These are phyloP conservation scores for Miltochrista miniata DNA, from an alignment of 2,888 invertebrate genomes.

Conservation along the genomic window DNA sequence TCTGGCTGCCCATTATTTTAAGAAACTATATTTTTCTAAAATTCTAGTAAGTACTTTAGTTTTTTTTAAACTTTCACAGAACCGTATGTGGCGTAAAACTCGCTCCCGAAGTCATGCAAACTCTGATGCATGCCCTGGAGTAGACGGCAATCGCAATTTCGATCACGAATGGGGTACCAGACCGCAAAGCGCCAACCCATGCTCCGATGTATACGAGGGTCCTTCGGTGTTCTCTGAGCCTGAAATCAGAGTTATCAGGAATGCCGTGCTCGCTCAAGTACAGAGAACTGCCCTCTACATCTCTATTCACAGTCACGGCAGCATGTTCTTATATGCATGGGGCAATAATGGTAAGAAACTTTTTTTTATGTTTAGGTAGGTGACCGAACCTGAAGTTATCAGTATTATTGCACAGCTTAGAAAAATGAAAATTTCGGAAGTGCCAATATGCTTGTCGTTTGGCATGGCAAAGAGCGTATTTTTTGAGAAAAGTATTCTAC, in stretches of 20 bases:
- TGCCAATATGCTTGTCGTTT: too few relatives aligned
- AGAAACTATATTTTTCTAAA: too few relatives aligned
- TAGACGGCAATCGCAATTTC: constrained; percentile 91
- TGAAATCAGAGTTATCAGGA: constrained; percentile 85
- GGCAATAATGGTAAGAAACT: constrained; percentile 80
- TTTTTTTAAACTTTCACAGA: constrained; percentile 58
- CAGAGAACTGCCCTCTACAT: constrained; percentile 85
- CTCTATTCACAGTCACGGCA: constrained; percentile 90
- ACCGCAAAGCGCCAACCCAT: constrained; percentile 76
- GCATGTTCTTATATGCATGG: constrained; percentile 88
- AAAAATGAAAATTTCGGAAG: too few relatives aligned
- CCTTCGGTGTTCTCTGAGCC: constrained; percentile 86
- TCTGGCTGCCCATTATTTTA: too few relatives aligned
- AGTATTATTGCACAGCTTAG: too few relatives aligned
- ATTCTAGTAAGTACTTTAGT: too few relatives aligned
- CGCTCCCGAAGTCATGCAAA: constrained; percentile 76
- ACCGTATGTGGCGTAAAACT: constrained; percentile 89
- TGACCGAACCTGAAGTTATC: too few relatives aligned
- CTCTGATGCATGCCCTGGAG: constrained; percentile 84
- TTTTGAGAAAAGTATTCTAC: too few relatives aligned
- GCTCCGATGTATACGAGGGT: constrained; percentile 86
- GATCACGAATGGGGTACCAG: constrained; percentile 87
- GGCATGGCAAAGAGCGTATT: too few relatives aligned
- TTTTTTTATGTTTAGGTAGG: too few relatives aligned
- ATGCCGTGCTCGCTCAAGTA: constrained; percentile 77